Evolutionary conservation across 2,113 vertebrate genomes (phyloP), one percentile per base, ranked within the genome.

Genomic region (Corythaixoides concolor): DNA sequence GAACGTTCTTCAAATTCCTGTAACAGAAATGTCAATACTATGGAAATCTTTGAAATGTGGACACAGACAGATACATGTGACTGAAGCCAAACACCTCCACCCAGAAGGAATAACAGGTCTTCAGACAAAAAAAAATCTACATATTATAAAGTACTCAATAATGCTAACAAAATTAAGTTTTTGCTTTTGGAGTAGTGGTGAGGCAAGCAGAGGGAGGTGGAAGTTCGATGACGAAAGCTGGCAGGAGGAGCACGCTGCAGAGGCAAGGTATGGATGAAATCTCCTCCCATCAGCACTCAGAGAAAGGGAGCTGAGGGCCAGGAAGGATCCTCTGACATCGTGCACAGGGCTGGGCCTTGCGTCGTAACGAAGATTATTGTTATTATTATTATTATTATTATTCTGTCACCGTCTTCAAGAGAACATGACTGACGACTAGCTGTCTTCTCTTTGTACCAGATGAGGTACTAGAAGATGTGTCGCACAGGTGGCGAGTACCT

Each of bases 1-100:
- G 92, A 97, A 96, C 50, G 90, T 97, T 97, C 76, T 96, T 97
- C 85, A 97, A 90, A 97, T 97, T 97, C 94, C 89, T 97, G 86
- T 90, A 90, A 95, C 69, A 83, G 89, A 97, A 98, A 96, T 95
- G 93, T 96, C 92, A 98, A 94, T 97, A 96, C 90, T 89, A 97
- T 90, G 74, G 91, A 96, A 96, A 98, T 95, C 89, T 91, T 96
- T 97, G 90, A 98, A 97, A 96, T 11, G 19, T 62, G 85, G 90
- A 96, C 80, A 85, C 63, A 94, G 87, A 95, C n/a, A 97, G 91
- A 97, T 86, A 97, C 97, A 96, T 72, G 64, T 91, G 85, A 97
- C 73, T 87, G 96, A 43, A 97, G 80, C 70, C 92, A 97, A 97
- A 95, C 86, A 96, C 72, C 74, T 97, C 92, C 86, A 95, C 74